Conservation (phyloP, 37 sponge, comb jelly and placozoan genomes). For the Chondrosia reniformis region DNA sequence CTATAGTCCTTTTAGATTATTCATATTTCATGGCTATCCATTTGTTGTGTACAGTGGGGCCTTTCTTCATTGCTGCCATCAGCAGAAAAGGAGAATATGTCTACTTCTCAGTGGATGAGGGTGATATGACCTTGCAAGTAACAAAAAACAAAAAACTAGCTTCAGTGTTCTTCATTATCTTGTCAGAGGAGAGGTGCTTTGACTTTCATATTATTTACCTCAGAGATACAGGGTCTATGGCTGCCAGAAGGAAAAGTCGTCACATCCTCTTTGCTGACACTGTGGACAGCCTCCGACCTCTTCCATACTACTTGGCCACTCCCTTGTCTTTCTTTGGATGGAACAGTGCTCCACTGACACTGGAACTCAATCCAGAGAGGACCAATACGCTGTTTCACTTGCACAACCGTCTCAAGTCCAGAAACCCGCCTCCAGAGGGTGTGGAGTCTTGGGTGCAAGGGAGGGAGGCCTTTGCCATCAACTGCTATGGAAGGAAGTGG, state of each 20-base stretch:
- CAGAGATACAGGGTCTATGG: neutral
- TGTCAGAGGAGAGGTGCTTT: slow-evolving; percentile 29
- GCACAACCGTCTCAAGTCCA: slow-evolving; percentile 8
- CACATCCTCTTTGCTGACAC: neutral
- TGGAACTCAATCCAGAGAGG: neutral
- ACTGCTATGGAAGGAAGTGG: slow-evolving; percentile 23
- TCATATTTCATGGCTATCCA: too few species aligned
- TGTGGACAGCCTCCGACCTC: neutral
- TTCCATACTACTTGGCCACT: slow-evolving; percentile 25
- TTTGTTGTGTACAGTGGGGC: slow-evolving; percentile 58
- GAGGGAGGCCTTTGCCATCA: slow-evolving; percentile 33
- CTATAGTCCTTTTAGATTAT: too few species aligned
- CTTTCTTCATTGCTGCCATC: slow-evolving; percentile 35
- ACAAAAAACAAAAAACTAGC: slow-evolving; percentile 27
- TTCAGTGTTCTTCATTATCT: slow-evolving; percentile 34
- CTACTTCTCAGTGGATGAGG: slow-evolving; percentile 33
- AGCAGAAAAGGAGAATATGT: neutral
- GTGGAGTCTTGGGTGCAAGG: slow-evolving; percentile 25
- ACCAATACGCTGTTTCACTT: neutral
- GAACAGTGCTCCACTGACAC: slow-evolving; percentile 31
- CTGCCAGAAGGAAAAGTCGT: neutral
- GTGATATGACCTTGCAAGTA: slow-evolving; percentile 16
- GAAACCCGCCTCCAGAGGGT: neutral
- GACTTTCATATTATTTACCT: slow-evolving; percentile 46
- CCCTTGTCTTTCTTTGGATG: slow-evolving; percentile 16